Conservation (phyloP, 2,888 invertebrate species). For the Tipula confusa region DNA sequence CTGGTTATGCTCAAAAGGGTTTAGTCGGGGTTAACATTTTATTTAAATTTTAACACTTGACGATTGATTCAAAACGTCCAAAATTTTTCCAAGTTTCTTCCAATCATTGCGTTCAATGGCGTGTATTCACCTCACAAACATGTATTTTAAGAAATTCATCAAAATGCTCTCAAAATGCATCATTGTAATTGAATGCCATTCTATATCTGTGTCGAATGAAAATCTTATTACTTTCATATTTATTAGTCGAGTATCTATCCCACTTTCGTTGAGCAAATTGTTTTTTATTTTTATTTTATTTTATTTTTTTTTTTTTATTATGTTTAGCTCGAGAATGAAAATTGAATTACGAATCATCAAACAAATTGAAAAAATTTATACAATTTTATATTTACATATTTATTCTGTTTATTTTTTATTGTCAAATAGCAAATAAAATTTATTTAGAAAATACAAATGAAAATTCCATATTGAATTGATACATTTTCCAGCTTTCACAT, state of each 20-base stretch:
- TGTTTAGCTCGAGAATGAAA: neutral
- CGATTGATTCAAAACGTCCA: too few species aligned
- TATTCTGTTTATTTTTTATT: neutral
- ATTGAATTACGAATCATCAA: neutral
- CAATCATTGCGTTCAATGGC: neutral
- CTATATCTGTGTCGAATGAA: neutral
- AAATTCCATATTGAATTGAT: neutral
- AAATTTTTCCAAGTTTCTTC: too few species aligned
- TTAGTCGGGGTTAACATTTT: too few species aligned
- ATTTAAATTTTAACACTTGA: too few species aligned
- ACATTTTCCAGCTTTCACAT: neutral
- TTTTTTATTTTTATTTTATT: neutral
- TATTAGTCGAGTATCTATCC: neutral
- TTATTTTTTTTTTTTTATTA: too few species aligned
- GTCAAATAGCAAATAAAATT: slow-evolving; percentile 16
- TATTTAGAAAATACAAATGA: neutral
- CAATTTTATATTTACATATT: neutral
- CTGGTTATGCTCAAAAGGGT: too few species aligned
- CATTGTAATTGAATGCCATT: neutral
- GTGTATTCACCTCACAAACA: neutral
- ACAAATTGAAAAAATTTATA: slow-evolving; percentile 13
- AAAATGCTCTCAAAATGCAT: neutral
- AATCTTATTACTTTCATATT: neutral
- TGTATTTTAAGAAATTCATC: neutral
- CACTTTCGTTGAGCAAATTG: neutral